Evolutionary conservation across 2,888 invertebrate genomes (phyloP).

Genomic region (Pinctada fucata): DNA sequence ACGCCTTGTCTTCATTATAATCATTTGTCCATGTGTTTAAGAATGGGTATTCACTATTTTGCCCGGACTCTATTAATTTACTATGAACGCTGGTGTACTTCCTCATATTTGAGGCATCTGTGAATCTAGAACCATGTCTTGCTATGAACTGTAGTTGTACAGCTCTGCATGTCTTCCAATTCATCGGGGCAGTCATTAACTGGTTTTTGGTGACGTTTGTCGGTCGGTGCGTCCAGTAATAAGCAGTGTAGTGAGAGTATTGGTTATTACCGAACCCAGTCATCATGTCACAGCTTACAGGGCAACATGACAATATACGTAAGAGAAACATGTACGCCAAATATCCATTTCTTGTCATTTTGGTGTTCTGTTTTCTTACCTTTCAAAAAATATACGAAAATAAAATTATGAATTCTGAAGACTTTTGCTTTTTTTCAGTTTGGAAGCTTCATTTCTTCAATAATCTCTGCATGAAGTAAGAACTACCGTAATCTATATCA

Average conservation of each 20-base stretch:
- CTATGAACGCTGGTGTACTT: not conserved
- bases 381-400: too few relatives aligned
- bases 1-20: not conserved
- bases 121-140: conserved; percentile 7
- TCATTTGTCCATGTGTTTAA: conserved; percentile 8
- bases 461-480: too few relatives aligned
- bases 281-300: not conserved
- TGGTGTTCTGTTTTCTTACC: too few relatives aligned
- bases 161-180: not conserved
- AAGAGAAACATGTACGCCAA: too few relatives aligned
- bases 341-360: too few relatives aligned
- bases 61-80: not conserved
- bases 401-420: too few relatives aligned
- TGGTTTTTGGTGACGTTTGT: not conserved
- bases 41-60: conserved; percentile 1
- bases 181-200: not conserved
- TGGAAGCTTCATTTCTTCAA: too few relatives aligned
- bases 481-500: too few relatives aligned
- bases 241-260: not conserved
- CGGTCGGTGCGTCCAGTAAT: conserved; percentile 5
- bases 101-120: not conserved
- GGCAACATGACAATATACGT: too few relatives aligned
- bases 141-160: conserved; percentile 8
- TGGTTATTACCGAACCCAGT: conserved; percentile 6
- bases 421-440: too few relatives aligned